Evolutionary conservation across 1,140 invertebrate species (phyloP).

Genomic region (Dryas iulia): DNA sequence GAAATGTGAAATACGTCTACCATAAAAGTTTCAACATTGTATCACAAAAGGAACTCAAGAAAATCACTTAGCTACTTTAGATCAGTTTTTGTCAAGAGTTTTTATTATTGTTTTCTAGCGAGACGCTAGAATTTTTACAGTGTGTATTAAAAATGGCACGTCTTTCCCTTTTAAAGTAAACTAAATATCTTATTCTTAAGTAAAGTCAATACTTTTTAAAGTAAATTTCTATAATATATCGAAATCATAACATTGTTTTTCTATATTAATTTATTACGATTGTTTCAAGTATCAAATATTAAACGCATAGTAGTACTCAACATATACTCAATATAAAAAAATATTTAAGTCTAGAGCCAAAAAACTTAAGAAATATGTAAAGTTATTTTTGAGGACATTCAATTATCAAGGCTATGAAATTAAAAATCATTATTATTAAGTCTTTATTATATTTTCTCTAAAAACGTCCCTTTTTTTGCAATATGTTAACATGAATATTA

Average conservation of each 20-base stretch:
- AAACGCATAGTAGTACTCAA: background rate
- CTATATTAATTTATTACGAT: background rate
- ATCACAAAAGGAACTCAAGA: background rate
- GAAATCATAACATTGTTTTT: background rate
- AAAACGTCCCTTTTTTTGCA: background rate
- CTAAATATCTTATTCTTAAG: background rate
- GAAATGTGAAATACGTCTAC: constrained; percentile 16
- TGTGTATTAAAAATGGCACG: background rate
- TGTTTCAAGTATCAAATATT: background rate
- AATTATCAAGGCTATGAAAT: background rate
- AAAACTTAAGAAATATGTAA: background rate
- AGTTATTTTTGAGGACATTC: background rate
- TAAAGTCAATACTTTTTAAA: background rate
- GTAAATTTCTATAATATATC: background rate
- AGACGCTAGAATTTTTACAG: constrained; percentile 12
- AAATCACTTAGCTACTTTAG: constrained; percentile 34
- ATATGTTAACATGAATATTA: background rate
- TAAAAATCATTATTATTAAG: background rate
- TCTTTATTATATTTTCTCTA: background rate
- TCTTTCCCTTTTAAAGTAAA: background rate
- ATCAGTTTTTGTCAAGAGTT: constrained; percentile 22
- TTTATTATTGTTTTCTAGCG: constrained; percentile 43
- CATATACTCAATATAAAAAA: background rate
- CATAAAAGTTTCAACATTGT: constrained; percentile 22
- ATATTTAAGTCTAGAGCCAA: background rate